Evolutionary conservation across 1,140 invertebrate genomes (phyloP).

Genomic region (Archivesica marissinica): DNA sequence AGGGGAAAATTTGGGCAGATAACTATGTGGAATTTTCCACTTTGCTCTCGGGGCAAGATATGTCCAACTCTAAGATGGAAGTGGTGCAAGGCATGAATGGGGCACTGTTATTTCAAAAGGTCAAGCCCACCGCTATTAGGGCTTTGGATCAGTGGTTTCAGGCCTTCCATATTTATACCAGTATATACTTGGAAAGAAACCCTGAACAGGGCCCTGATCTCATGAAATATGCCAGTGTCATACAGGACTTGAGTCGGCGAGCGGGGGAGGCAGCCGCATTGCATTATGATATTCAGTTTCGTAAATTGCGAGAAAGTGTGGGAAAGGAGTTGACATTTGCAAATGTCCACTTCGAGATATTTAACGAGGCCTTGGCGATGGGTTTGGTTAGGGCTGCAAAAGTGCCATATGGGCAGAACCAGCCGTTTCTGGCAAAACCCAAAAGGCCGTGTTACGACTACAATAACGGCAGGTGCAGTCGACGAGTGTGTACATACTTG

Average conservation of each 20-base stretch:
- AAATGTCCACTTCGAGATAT: not conserved
- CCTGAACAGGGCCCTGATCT: slow-evolving; percentile 15
- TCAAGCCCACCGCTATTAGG: not conserved
- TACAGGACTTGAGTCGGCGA: not conserved
- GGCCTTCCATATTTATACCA: slow-evolving; percentile 39
- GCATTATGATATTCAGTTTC: slow-evolving; percentile 36
- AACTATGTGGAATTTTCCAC: slow-evolving; percentile 31
- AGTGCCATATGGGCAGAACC: not conserved
- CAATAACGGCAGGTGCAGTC: slow-evolving; percentile 31
- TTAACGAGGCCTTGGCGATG: not conserved
- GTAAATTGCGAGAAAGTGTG: not conserved
- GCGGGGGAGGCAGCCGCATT: slow-evolving; percentile 36
- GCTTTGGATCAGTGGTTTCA: slow-evolving; percentile 38
- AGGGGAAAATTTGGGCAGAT: slow-evolving; percentile 54
- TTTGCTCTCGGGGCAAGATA: slow-evolving; percentile 7
- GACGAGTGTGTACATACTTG: not conserved
- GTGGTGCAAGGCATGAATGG: not conserved
- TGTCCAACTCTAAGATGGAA: slow-evolving; percentile 5
- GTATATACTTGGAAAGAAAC: slow-evolving; percentile 43
- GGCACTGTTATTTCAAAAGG: too few species aligned
- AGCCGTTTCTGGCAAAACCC: not conserved
- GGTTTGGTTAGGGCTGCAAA: not conserved
- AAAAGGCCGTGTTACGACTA: slow-evolving; percentile 23
- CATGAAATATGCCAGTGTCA: slow-evolving; percentile 5
- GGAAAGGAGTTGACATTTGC: slow-evolving; percentile 5